These are phyloP conservation scores for Masnerella sp. DNA, from an alignment of 2,888 invertebrate genomes.

Conservation along the genomic window DNA sequence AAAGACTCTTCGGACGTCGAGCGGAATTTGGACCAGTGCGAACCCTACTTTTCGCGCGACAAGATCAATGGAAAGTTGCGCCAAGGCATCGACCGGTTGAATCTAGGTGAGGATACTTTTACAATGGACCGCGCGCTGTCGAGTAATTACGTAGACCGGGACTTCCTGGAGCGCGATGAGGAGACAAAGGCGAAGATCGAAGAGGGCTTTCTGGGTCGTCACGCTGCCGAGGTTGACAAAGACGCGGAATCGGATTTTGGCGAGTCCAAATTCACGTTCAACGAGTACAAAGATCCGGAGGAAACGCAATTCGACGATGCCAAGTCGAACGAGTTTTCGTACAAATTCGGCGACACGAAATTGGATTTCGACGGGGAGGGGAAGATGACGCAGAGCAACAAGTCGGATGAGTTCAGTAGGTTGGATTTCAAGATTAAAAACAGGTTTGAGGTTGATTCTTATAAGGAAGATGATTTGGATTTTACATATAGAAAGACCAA, in stretches of 20 bases:
- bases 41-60: no score
- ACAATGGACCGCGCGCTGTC: constrained; percentile 12
- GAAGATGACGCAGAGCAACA: constrained; percentile 15
- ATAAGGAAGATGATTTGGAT: background rate
- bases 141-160: constrained; percentile 34
- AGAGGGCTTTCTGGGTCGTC: constrained; percentile 40
- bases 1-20: no score
- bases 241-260: constrained; percentile 17
- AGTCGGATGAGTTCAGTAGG: constrained; percentile 9
- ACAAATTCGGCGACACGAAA: constrained; percentile 14
- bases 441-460: background rate
- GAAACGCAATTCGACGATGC: constrained; percentile 14
- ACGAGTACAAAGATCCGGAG: constrained; percentile 18
- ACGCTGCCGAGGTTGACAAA: constrained; percentile 11
- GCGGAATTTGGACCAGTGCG: no score
- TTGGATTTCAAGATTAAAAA: constrained; percentile 10
- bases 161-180: constrained; percentile 39
- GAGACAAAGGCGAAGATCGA: constrained; percentile 41
- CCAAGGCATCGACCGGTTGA: constrained; percentile 9
- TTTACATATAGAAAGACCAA: constrained; percentile 3
- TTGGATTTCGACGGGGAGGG: constrained; percentile 8
- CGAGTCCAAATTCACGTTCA: constrained; percentile 15
- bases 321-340: constrained; percentile 5
- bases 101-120: constrained; percentile 26
- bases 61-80: background rate